Base-by-base conservation (phyloP, 30 jellyfish, hydroid and myxozoan genomes). In the Hydractinia echinata region DNA sequence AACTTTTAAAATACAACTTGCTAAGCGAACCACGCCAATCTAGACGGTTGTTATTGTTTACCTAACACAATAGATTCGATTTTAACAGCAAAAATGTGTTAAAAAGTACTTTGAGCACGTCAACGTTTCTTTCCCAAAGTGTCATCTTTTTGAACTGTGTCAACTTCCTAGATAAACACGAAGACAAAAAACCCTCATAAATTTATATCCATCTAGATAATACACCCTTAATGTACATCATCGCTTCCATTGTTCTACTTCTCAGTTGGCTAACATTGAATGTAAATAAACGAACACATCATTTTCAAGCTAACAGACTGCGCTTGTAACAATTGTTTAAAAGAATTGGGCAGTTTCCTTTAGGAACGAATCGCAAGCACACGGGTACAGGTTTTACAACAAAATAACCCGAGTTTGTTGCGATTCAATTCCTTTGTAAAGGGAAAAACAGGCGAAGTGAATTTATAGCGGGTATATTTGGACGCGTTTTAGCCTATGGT, bases 341-440 rank as follows among this genome's bases (percentile, higher is more conserved):
- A 30, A 64, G 74, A 64, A 64, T 64, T n/a, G 51, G 39, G 74
- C 74, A n/a, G 18, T 64, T 64, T 64, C 74, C 74, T 64, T 64
- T 64, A 13, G 74, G 74, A 64, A 64, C 6, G 74, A 13, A 64
- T 64, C 74, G 74, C 74, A 64, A 64, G 74, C 74, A 64, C 74
- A 64, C 74, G 74, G 74, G 74, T 64, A 30, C 44, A 2, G 44
- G 44, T 30, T 30, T 30, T 64, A 64, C 9, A 64, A 51, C 74
- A 13, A 64, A 30, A 64, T 51, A 64, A 16, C 74, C 74, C 74
- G 74, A 44, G 74, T 64, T 64, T n/a, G 74, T 64, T 64, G 74
- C 74, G 74, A 64, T 64, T 64, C 74, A 64, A 64, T 64, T 64
- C 74, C 74, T 7, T 64, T 30, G 44, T 0, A 30, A 30, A 30